Evolutionary conservation across 2,797 vertebrate genomes (phyloP).

Genomic region (Spheniscus humboldti): DNA sequence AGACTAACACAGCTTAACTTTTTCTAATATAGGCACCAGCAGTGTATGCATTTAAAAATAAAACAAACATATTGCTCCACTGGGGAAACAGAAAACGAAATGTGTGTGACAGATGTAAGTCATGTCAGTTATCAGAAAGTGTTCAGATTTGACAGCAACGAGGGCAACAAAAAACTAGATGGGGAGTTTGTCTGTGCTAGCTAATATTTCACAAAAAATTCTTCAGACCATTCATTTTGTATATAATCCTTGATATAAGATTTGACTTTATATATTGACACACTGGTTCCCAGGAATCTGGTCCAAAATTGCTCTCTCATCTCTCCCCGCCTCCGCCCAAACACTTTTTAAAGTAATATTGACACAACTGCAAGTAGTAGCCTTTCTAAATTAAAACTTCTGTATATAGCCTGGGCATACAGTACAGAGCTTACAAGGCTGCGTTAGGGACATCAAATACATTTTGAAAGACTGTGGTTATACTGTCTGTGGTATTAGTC

Average conservation of each 20-base stretch:
- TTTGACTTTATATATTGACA: background rate
- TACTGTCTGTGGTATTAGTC: background rate
- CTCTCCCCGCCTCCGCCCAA: background rate
- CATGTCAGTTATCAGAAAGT: background rate
- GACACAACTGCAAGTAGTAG: conserved; percentile 29
- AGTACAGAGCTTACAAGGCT: background rate
- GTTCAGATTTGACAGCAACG: background rate
- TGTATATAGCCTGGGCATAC: background rate
- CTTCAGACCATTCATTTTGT: background rate
- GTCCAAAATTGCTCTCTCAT: background rate
- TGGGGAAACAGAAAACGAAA: background rate
- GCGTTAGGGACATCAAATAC: conserved; percentile 15
- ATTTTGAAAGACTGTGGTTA: conserved; percentile 20
- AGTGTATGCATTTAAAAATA: background rate
- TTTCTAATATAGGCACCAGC: background rate
- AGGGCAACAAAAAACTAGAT: background rate
- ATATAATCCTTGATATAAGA: background rate
- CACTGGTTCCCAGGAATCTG: background rate
- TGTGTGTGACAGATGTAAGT: background rate
- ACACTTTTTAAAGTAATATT: conserved; percentile 32
- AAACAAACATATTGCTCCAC: background rate
- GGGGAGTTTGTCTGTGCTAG: background rate
- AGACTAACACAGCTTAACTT: background rate
- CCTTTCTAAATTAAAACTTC: conserved; percentile 26
- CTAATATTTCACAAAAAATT: background rate